Base-by-base conservation (phyloP, 2,113 vertebrate genomes). In the Menura novaehollandiae region DNA sequence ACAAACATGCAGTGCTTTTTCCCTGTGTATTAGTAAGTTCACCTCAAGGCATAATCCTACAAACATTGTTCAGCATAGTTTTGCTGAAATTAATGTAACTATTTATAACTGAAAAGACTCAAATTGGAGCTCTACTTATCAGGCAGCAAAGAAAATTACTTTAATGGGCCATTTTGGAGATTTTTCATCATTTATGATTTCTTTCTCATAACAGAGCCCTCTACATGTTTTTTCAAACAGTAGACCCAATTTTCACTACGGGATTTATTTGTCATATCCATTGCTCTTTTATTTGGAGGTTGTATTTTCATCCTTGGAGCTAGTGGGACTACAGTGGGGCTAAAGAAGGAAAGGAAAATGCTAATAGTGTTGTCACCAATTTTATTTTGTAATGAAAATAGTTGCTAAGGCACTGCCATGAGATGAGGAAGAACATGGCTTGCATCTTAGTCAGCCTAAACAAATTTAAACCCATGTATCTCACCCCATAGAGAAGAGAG, bases 141-240 rank as follows among this genome's bases (percentile, higher is more conserved):
- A 84, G n/a, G 49, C 43, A 77, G 55, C 35, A 74, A 92, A 71
- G 68, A 58, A 94, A 89, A 95, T 95, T 89, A 75, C 66, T 88
- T 94, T 93, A 91, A 92, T 89, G 52, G 52, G 39, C 47, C 87
- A 67, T 68, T 94, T 96, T 83, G 67, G 49, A 80, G 51, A 74
- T 49, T 93, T 90, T 90, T 82, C 24, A 4, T 92, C n/a, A 71
- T 69, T 85, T 80, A 21, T 46, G 3, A 17, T 86, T 80, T 77
- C 37, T 90, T 69, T 79, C 68, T 64, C 20, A 28, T 83, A 80
- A 69, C 19, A 47, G 39, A 91, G 13, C 33, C 24, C 3, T 94
- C 37, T 67, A 3, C 35, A 11, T 82, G 9, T 55, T 90, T 74
- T 85, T 95, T 63, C 49, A 43, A 91, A 56, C 8, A 88, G 46